A percentile compares a stretch with the other conserved stretches of the same genome.
phyloP scores from a whole-genome alignment of 2,888 invertebrate genomes.

The Odontocolon sp. region DNA sequence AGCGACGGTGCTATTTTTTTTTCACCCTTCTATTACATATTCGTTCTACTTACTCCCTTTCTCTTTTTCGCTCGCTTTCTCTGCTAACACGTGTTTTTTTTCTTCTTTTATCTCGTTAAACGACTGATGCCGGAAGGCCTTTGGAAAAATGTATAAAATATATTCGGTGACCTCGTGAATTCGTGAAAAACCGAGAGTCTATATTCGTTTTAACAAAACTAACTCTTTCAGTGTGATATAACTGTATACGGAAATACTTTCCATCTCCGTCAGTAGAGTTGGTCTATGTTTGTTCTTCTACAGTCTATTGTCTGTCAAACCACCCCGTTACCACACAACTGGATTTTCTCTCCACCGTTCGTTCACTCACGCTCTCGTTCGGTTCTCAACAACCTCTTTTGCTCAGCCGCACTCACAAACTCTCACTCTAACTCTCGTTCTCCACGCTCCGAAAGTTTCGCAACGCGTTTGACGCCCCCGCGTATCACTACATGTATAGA shows the following conservation, averaged over 20 bases:
- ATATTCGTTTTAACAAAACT: background rate
- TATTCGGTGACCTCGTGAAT: background rate
- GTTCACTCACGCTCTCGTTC: too few species aligned
- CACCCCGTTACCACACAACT: background rate
- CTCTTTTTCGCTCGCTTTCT: background rate
- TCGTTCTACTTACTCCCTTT: background rate
- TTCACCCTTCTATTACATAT: too few species aligned
- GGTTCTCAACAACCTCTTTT: background rate
- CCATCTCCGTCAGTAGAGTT: too few species aligned
- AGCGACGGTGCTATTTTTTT: too few species aligned
- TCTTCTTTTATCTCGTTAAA: too few species aligned
- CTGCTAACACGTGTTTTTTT: background rate
- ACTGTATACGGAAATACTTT: too few species aligned
- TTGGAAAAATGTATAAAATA: too few species aligned
- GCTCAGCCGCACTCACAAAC: slow-evolving; percentile 3
- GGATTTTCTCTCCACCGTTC: background rate
- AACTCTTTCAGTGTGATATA: too few species aligned
- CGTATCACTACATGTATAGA: background rate
- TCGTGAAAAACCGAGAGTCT: background rate
- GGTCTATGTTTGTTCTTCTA: too few species aligned
- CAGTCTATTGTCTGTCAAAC: slow-evolving; percentile 15
- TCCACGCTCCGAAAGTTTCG: slow-evolving; percentile 38
- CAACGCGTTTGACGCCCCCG: slow-evolving; percentile 20
- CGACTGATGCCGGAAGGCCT: too few species aligned
- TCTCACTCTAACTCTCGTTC: slow-evolving; percentile 49